Evolutionary conservation across 2,113 vertebrate genomes (phyloP).

Genomic region (Coracopsis vasa): DNA sequence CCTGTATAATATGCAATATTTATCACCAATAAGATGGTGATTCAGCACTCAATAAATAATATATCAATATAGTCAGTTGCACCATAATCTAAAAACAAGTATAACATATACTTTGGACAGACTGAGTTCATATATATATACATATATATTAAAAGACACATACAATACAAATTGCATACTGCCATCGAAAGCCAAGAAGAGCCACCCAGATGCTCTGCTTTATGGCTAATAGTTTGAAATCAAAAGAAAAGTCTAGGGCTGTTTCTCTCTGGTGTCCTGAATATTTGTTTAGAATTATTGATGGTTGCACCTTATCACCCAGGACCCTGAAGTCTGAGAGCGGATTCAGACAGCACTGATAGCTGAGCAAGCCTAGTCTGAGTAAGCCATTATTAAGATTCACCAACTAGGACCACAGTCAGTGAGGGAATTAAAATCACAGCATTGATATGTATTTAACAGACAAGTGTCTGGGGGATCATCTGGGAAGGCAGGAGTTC

Average conservation of each 20-base stretch:
- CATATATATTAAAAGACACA: conserved; percentile 65
- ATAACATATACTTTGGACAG: conserved; percentile 73
- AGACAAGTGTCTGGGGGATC: background rate
- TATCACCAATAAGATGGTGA: conserved; percentile 73
- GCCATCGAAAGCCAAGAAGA: conserved; percentile 63
- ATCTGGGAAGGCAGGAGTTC: background rate
- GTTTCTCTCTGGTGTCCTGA: conserved; percentile 51
- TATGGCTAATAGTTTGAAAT: conserved; percentile 59
- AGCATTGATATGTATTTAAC: background rate
- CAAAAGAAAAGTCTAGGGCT: conserved; percentile 35
- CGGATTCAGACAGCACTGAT: conserved; percentile 37
- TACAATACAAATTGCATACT: conserved; percentile 76
- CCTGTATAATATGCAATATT: conserved; percentile 77
- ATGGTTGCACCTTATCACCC: conserved; percentile 35
- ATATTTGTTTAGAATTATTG: background rate
- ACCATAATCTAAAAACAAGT: conserved; percentile 79
- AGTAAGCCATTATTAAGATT: conserved; percentile 54
- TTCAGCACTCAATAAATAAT: conserved; percentile 84
- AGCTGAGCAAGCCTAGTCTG: conserved; percentile 72
- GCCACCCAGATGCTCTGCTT: conserved; percentile 51
- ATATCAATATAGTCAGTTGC: conserved; percentile 80
- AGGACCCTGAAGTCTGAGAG: conserved; percentile 28
- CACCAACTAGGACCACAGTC: conserved; percentile 9
- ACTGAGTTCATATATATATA: conserved; percentile 68
- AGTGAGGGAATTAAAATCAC: background rate